Evolutionary conservation across 2,113 vertebrate genomes (phyloP).

Genomic region (Ibidorhyncha struthersii): DNA sequence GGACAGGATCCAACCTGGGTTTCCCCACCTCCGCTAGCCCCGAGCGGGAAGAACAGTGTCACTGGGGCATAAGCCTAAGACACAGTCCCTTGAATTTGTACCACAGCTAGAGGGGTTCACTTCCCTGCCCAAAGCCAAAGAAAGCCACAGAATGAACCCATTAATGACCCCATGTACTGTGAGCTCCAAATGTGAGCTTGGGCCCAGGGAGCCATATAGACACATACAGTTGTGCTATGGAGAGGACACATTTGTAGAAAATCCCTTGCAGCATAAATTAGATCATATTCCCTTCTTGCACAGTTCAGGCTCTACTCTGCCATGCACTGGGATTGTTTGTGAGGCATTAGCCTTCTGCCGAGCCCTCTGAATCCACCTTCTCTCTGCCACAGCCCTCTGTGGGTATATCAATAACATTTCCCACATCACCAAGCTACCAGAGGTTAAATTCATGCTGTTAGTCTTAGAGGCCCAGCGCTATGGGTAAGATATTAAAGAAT

Average conservation of each 20-base stretch:
- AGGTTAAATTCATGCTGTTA: background rate
- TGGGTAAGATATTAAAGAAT: background rate
- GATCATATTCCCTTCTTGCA: background rate
- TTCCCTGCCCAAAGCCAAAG: background rate
- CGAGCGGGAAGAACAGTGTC: background rate
- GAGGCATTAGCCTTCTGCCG: background rate
- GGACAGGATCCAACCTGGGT: background rate
- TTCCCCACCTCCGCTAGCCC: background rate
- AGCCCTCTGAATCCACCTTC: background rate
- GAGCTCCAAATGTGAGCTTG: background rate
- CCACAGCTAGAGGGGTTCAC: background rate
- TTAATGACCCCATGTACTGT: fast-evolving
- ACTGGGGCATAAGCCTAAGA: background rate
- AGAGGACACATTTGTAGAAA: background rate
- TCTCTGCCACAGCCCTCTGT: background rate
- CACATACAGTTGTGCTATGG: background rate
- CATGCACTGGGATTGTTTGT: background rate
- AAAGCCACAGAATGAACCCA: background rate
- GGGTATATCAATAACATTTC: background rate
- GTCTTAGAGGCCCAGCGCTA: background rate
- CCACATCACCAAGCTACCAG: background rate
- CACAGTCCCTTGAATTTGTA: background rate
- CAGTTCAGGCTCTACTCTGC: background rate
- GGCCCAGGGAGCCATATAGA: background rate
- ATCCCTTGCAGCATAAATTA: background rate